phyloP scores from a whole-genome alignment of 2,888 invertebrate species.

The Seladonia tumulorum region DNA sequence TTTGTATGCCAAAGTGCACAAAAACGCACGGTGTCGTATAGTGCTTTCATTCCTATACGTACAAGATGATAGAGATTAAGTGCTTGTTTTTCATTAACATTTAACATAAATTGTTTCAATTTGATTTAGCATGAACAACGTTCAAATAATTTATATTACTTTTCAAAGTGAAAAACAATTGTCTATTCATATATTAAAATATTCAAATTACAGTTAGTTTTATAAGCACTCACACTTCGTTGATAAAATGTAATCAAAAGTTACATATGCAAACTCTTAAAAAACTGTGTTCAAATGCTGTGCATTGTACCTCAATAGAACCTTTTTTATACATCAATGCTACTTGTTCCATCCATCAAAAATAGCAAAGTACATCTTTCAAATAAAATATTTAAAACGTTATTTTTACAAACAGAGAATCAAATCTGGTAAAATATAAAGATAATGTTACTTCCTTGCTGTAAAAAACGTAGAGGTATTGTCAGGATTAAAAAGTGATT shows the following conservation, averaged over 20 bases:
- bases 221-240: slow-evolving; percentile 38
- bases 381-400: slow-evolving; percentile 13
- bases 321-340: slow-evolving; percentile 18
- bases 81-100: slow-evolving; percentile 21
- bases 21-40: slow-evolving; percentile 54
- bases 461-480: slow-evolving; percentile 50
- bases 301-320: slow-evolving; percentile 16
- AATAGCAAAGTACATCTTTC: slow-evolving; percentile 19
- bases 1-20: slow-evolving; percentile 66
- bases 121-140: slow-evolving; percentile 24
- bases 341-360: slow-evolving; percentile 19
- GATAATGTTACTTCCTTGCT: slow-evolving; percentile 15
- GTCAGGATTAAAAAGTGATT: slow-evolving; percentile 56
- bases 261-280: slow-evolving; percentile 27
- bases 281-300: slow-evolving; percentile 56
- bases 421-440: slow-evolving; percentile 6
- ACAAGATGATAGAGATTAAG: slow-evolving; percentile 21
- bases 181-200: slow-evolving; percentile 50
- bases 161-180: slow-evolving; percentile 46
- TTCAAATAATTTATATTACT: slow-evolving; percentile 31
- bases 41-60: slow-evolving; percentile 38
- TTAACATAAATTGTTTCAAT: slow-evolving; percentile 28
- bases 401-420: slow-evolving; percentile 13
- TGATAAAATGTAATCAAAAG: slow-evolving; percentile 48
- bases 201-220: slow-evolving; percentile 49